Percentiles rank a stretch among this genome's conserved stretches.
Evolutionary conservation across 2,113 vertebrate species (phyloP).

Genomic region (Rhabdomys dilectus): DNA sequence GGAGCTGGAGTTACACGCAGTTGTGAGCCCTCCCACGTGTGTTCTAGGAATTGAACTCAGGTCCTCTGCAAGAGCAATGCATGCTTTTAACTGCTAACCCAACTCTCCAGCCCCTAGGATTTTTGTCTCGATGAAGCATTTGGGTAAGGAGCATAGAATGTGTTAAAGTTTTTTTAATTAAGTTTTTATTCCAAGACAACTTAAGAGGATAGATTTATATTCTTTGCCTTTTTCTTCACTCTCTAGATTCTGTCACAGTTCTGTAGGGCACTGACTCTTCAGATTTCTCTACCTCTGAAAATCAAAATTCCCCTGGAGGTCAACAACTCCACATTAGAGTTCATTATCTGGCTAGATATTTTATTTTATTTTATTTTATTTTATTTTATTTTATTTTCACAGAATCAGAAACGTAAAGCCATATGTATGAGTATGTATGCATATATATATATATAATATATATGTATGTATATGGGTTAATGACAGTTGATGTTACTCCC

Average conservation of each 20-base stretch:
- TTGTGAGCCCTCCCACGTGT: background rate
- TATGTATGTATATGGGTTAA: background rate
- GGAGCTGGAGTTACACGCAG: background rate
- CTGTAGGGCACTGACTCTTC: background rate
- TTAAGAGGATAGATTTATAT: background rate
- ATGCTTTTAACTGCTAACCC: too few relatives aligned
- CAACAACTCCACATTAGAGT: constrained; percentile 9
- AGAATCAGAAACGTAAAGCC: background rate
- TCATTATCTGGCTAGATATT: background rate
- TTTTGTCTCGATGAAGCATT: background rate
- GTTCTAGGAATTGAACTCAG: background rate
- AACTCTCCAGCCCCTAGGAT: background rate
- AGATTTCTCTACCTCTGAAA: constrained; percentile 16
- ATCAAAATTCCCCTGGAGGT: constrained; percentile 30
- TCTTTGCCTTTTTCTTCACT: background rate
- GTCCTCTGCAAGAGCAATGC: background rate
- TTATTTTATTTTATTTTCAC: background rate
- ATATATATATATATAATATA: too few relatives aligned
- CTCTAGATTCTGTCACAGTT: background rate
- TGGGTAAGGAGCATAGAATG: background rate
- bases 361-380: background rate
- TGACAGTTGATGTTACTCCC: background rate
- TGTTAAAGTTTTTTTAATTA: constrained; percentile 61
- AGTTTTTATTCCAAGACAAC: constrained; percentile 67
- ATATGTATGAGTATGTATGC: background rate